Percentiles rank a stretch among this genome's conserved stretches.
phyloP scores from a whole-genome alignment of 2,113 vertebrate species.

The Patagioenas fasciata region DNA sequence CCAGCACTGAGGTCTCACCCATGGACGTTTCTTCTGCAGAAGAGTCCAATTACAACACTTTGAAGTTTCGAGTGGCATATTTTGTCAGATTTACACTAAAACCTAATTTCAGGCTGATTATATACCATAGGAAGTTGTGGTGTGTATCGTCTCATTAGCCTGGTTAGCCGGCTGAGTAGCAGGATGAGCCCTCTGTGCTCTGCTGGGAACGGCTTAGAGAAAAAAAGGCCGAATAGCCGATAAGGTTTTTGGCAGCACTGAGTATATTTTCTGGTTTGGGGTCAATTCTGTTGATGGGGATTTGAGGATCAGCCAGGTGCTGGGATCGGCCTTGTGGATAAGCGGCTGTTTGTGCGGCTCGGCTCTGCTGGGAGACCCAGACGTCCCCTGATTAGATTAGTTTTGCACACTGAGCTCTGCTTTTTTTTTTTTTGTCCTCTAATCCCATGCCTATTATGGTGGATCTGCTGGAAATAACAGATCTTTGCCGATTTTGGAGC shows the following conservation, averaged over 20 bases:
- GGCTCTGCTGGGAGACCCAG: not conserved
- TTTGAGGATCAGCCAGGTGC: not conserved
- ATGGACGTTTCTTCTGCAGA: not conserved
- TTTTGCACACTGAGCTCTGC: not conserved
- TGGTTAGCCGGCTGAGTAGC: not conserved
- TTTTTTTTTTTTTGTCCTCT: no score
- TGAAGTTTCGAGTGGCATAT: not conserved
- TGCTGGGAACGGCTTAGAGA: not conserved
- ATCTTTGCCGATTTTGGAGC: not conserved
- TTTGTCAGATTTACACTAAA: not conserved
- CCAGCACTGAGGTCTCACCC: not conserved
- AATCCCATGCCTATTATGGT: not conserved
- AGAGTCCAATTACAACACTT: not conserved
- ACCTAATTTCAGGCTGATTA: not conserved
- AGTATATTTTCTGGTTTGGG: not conserved
- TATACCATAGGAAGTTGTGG: not conserved
- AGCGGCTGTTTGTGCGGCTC: not conserved
- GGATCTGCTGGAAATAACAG: not conserved
- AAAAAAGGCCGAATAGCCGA: not conserved
- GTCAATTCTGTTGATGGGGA: not conserved
- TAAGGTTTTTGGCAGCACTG: not conserved
- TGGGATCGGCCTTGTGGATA: not conserved
- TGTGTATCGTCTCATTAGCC: not conserved
- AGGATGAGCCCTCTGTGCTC: accelerated
- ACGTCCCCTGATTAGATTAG: not conserved